A percentile compares a stretch with the other conserved stretches of the same genome.
Conservation (phyloP, 2,888 invertebrate species). For the Pyrgus malvae region DNA sequence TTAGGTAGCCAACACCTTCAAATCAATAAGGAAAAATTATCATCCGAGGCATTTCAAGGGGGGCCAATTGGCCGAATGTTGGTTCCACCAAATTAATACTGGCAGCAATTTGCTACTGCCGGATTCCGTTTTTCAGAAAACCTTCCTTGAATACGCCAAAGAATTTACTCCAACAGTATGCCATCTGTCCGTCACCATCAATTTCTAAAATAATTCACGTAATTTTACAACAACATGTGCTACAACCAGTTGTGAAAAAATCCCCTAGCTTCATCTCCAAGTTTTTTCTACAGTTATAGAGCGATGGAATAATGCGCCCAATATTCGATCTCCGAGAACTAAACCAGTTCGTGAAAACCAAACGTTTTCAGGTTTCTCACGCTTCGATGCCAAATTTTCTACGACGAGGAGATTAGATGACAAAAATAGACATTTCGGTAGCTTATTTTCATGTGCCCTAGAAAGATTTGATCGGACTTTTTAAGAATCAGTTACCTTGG, state of each 20-base stretch:
- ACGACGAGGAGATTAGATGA: background rate
- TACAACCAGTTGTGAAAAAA: conserved; percentile 10
- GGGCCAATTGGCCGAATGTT: background rate
- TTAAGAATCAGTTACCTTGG: background rate
- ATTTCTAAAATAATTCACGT: too few relatives aligned
- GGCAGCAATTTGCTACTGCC: conserved; percentile 10
- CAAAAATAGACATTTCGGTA: background rate
- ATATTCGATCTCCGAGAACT: background rate
- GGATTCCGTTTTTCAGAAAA: background rate
- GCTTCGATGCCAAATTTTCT: background rate
- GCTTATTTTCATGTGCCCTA: background rate
- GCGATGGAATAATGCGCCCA: background rate
- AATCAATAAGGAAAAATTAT: too few relatives aligned
- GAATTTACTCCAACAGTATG: background rate
- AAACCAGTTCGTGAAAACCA: background rate
- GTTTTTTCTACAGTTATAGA: conserved; percentile 21
- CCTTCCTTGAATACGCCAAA: background rate
- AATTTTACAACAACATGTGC: conserved; percentile 1
- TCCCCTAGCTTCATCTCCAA: conserved; percentile 25
- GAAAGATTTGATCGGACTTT: background rate
- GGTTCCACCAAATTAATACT: conserved; percentile 1
- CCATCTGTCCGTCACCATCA: background rate
- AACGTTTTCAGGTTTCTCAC: background rate
- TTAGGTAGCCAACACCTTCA: background rate
- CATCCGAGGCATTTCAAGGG: background rate